Base-by-base conservation (phyloP, 1,140 invertebrate species). In the Drosophila nasuta region DNA sequence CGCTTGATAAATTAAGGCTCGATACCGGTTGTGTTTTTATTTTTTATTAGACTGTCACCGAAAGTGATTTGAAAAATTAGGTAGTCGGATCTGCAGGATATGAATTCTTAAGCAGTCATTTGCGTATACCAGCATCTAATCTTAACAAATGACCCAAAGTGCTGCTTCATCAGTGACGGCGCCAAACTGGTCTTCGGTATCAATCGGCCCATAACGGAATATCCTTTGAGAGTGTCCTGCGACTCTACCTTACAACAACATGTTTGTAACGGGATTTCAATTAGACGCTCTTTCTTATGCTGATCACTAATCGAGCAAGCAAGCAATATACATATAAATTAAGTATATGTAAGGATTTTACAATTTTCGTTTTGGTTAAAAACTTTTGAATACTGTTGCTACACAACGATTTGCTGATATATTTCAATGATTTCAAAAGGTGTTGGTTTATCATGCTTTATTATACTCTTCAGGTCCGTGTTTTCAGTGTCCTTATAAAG, bases 71-170 rank as follows among this genome's bases (percentile, higher is more conserved):
- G 20, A 57, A 51, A 67, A 67, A 48, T 58, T n/a, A 46, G 25
- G 10, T 20, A 38, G 43, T 33, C 13, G 43, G 13, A 67, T 67
- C 46, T 57, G 35, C 49, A 46, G 75, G 51, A 66, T 81, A 86
- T 86, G 75, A 81, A 86, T 87, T 74, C 75, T 76, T 82, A 72
- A 82, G 45, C 52, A 76, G 64, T 68, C 63, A 74, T 87, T 46
- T 54, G 67, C 64, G 25, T 54, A 25, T 57, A 64, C 74, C 75
- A 68, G 59, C 73, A 78, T 58, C 64, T 79, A 87, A 87, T 79
- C 82, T 54, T 73, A 73, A 87, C 71, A 82, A 86, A 86, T 86
- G 79, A 79, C 67, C 70, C 65, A 65, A 79, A 25, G 20, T 69
- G 75, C 69, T 56, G 54, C 67, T 64, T 58, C 69, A 28, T 33